Evolutionary conservation across 2,797 vertebrate genomes (phyloP).

Genomic region (Adrianichthys oophorus): DNA sequence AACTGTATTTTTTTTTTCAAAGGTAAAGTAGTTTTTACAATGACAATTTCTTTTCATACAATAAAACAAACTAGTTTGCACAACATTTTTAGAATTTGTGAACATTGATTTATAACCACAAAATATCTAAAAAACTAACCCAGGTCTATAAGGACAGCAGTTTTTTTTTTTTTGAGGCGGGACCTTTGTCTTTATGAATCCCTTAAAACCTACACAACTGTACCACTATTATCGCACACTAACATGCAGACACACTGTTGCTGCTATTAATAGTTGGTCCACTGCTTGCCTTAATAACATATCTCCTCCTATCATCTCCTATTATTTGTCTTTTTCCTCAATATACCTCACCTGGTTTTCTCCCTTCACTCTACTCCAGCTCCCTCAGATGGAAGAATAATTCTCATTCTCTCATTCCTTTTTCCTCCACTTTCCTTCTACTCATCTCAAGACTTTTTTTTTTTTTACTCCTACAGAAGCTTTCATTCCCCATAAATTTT

Average conservation of each 20-base stretch:
- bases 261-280: slow-evolving; percentile 47
- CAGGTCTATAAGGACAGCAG: too few relatives aligned
- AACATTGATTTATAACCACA: too few relatives aligned
- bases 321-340: slow-evolving; percentile 9
- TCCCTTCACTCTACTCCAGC: slow-evolving; percentile 17
- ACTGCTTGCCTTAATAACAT: slow-evolving; percentile 37
- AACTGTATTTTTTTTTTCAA: too few relatives aligned
- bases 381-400: slow-evolving; percentile 48
- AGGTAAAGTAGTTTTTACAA: too few relatives aligned
- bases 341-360: slow-evolving; percentile 24
- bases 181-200: background rate
- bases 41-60: too few relatives aligned
- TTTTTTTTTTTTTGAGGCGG: too few relatives aligned
- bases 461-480: slow-evolving; percentile 38
- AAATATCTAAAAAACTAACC: too few relatives aligned
- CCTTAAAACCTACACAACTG: slow-evolving; percentile 10
- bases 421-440: slow-evolving; percentile 17
- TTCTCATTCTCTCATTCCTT: slow-evolving; percentile 31
- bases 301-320: slow-evolving; percentile 41
- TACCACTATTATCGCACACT: slow-evolving; percentile 16
- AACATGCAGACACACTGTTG: slow-evolving; percentile 1
- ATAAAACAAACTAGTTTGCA: too few relatives aligned
- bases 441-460: slow-evolving; percentile 27
- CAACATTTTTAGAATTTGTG: too few relatives aligned
- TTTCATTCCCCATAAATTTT: slow-evolving; percentile 52